Conservation (phyloP, 2,888 invertebrate species). For the Nomada ferruginata region DNA sequence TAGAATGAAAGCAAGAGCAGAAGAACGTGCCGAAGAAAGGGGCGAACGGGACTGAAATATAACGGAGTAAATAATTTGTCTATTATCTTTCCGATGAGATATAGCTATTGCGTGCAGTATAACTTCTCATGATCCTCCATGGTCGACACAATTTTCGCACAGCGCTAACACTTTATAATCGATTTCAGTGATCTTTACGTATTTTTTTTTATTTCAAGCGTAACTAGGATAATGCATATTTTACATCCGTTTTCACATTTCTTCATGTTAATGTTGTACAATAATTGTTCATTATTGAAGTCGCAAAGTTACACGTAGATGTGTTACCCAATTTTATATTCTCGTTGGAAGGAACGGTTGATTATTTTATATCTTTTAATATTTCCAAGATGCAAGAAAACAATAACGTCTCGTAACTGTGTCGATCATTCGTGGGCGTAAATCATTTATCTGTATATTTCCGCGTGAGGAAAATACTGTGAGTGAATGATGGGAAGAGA, state of each 20-base stretch:
- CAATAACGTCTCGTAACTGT: conserved; percentile 25
- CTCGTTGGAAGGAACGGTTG: conserved; percentile 9
- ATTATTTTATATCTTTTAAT: conserved; percentile 48
- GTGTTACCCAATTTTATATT: conserved; percentile 43
- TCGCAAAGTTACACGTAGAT: conserved; percentile 29
- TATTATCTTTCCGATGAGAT: conserved; percentile 43
- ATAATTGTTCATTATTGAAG: conserved; percentile 34
- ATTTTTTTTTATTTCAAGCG: background rate
- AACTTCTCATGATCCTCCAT: conserved; percentile 31
- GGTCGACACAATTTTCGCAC: conserved; percentile 50
- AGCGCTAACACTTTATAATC: conserved; percentile 8
- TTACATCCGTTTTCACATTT: conserved; percentile 3
- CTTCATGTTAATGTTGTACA: conserved; percentile 6
- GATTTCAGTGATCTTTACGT: conserved; percentile 38
- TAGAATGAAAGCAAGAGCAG: conserved; percentile 95
- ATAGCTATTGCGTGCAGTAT: conserved; percentile 42
- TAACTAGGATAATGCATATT: conserved; percentile 11
- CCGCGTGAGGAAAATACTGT: conserved; percentile 21
- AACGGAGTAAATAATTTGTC: conserved; percentile 46
- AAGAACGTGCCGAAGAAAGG: conserved; percentile 88
- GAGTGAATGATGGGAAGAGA: conserved; percentile 23
- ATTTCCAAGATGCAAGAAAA: background rate
- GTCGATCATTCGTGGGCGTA: conserved; percentile 50
- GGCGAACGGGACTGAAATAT: conserved; percentile 80
- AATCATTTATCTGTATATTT: conserved; percentile 50